A percentile compares a stretch with the other conserved stretches of the same genome.
Evolutionary conservation across 2,113 vertebrate species (phyloP).

Genomic region (Grus americana): DNA sequence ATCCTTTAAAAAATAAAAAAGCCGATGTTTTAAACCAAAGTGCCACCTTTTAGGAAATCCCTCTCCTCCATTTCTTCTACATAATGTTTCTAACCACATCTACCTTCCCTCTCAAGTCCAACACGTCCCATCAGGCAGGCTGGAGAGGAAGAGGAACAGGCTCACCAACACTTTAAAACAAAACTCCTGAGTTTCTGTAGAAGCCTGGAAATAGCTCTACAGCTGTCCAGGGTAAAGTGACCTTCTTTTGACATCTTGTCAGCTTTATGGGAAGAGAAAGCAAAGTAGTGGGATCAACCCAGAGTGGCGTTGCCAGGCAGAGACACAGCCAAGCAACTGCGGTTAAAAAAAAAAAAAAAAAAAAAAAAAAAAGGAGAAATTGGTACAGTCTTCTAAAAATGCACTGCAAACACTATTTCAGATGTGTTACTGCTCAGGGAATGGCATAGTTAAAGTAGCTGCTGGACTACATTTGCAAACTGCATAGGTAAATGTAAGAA

Average conservation of each 20-base stretch:
- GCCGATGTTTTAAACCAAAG: not conserved
- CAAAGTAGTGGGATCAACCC: not conserved
- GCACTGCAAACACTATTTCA: not conserved
- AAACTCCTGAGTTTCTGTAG: not conserved
- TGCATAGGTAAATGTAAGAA: not conserved
- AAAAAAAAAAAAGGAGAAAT: not conserved
- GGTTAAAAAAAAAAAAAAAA: not conserved
- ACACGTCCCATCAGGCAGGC: not conserved
- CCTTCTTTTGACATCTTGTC: not conserved
- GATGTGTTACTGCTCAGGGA: not conserved
- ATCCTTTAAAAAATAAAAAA: not conserved
- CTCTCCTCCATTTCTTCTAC: not conserved
- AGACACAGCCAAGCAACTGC: not conserved
- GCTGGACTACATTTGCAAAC: not conserved
- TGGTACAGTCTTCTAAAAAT: not conserved
- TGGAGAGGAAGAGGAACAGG: not conserved
- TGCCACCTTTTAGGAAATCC: not conserved
- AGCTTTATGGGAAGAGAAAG: not conserved
- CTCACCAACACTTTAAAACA: not conserved
- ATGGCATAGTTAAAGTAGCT: not conserved
- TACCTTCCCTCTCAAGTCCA: not conserved
- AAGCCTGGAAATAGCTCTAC: not conserved
- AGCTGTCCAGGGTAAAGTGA: not conserved
- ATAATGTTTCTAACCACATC: rapidly evolving
- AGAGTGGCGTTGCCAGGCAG: not conserved